Evolutionary conservation across 2,888 invertebrate species (phyloP), one percentile per base, ranked within the genome.

Genomic region (Parelbella ahira): DNA sequence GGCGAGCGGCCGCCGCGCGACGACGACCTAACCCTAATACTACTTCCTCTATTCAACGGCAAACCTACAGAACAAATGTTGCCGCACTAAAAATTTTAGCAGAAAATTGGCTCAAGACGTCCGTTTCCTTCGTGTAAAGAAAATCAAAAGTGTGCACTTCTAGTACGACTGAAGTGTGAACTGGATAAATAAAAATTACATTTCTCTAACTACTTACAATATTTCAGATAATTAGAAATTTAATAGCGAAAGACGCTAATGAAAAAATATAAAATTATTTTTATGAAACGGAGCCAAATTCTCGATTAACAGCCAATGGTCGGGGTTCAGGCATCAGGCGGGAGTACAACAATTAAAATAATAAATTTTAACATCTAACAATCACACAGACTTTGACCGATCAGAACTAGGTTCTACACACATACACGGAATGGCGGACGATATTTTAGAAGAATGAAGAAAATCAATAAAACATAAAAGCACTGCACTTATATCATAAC

Each of bases 11-110:
- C 84, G 48, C 83, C 84, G 56, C 84, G 74, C 50, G 88, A 80
- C 48, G 88, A 71, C 50, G 89, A 87, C 73, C 89, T 88, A 75
- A 89, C 83, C 66, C 89, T 89, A 83, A 83, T 86, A 83, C 89
- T 88, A 75, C 84, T 79, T 54, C 89, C 88, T 77, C 89, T 90
- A 84, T 89, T 90, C 82, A 90, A 91, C 86, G 90, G 89, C 79
- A 90, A 90, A 78, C 90, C 90, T 84, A 91, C 79, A 83, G 78
- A 73, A 82, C 68, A 83, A 79, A 73, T 62, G 60, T 63, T 47
- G 49, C 46, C 48, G 53, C 42, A 53, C 58, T 56, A 56, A 54
- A 55, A 49, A 50, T 49, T 52, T 34, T 38, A 19, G 44, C 30
- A 33, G 48, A 45, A 49, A 48, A 47, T 49, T 49, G 49, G 45